Base-by-base conservation (phyloP, 2,113 vertebrate genomes). In the Leptobrachium ailaonicum region DNA sequence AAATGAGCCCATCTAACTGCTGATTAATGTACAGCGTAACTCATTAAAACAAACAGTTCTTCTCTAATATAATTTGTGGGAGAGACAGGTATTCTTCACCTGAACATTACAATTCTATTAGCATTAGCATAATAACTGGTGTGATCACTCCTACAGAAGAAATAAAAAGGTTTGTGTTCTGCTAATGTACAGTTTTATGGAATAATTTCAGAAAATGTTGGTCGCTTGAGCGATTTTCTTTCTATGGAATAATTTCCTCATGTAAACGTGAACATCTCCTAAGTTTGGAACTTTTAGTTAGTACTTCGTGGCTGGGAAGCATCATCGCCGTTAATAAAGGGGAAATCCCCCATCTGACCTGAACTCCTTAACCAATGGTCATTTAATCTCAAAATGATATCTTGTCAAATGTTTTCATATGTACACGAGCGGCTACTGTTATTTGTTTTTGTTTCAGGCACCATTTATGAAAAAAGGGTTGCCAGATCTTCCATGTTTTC, bases 71-170 rank as follows among this genome's bases (percentile, higher is more conserved):
- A 3, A 60, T 60, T 14, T 60, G 56, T 60, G 32, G 60, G 32
- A 50, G 47, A 50, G 32, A 20, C 62, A 64, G 62, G 62, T 40
- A 71, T 78, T 78, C 71, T 63, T 58, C 63, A 78, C 42, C 8
- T 71, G 68, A 71, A 44, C 67, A 71, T 78, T 71, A 62, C 42
- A 78, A 78, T 71, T 71, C 54, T 70, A 70, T 78, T 78, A 71
- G 42, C 76, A 78, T 78, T 78, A 78, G 69, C 67, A 78, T 78
- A 78, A 78, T 71, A 42, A 63, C 76, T 71, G 58, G 56, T 70
- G 68, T 43, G 13, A 78, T 77, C 75, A 68, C 41, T 60, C 50
- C 13, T 58, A 43, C 50, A 9, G 75, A 47, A 32, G 20, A 32
- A 32, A 32, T 32, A 32, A 32, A 69, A 77, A 77, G 75, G 11